A percentile compares a stretch with the other conserved stretches of the same genome.
These are phyloP conservation scores for Cliona cf. orientalis DNA, from an alignment of 37 sponge, comb jelly and placozoan species.

Conservation along the genomic window DNA sequence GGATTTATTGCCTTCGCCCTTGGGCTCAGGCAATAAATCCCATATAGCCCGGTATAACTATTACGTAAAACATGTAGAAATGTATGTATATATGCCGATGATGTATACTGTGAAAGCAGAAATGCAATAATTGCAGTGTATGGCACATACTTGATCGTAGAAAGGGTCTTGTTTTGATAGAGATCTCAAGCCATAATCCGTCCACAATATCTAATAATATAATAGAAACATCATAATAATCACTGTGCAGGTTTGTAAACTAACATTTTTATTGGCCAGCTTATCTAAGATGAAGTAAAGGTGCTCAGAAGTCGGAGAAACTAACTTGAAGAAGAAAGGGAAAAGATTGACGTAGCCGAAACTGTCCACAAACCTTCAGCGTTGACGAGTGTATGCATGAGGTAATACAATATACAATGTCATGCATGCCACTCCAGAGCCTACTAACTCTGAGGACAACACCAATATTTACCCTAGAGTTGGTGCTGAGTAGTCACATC, in stretches of 20 bases:
- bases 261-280: conserved; percentile 25
- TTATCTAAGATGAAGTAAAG: conserved; percentile 71
- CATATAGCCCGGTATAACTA: too few relatives aligned
- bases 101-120: too few relatives aligned
- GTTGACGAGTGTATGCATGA: too few relatives aligned
- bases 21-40: too few relatives aligned
- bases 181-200: conserved; percentile 92
- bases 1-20: too few relatives aligned
- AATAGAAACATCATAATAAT: too few relatives aligned
- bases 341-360: conserved; percentile 97
- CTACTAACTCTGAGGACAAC: background rate
- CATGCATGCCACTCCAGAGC: too few relatives aligned
- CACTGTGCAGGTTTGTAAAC: too few relatives aligned
- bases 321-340: conserved; percentile 85
- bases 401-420: background rate
- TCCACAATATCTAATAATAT: conserved; percentile 82
- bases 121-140: too few relatives aligned
- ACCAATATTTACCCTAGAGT: conserved; percentile 34
- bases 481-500: conserved; percentile 53
- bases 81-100: background rate
- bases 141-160: conserved; percentile 83
- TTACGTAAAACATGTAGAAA: too few relatives aligned
- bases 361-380: conserved; percentile 79
- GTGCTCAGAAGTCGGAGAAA: conserved; percentile 76
- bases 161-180: conserved; percentile 80